Conservation (phyloP, 2,113 vertebrate genomes). For the Nycticebus coucang region DNA sequence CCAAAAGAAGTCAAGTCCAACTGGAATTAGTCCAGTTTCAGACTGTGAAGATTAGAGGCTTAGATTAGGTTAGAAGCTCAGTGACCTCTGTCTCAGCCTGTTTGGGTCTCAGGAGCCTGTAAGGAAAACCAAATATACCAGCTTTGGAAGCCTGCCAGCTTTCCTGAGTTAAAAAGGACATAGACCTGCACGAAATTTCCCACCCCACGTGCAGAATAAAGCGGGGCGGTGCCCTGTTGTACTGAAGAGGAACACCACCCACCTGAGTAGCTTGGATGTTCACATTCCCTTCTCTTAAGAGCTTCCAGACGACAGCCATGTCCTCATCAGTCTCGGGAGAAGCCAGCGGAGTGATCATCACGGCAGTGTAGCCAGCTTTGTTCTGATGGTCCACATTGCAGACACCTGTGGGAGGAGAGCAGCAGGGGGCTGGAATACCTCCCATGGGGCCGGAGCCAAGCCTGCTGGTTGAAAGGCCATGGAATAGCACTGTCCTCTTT, state of each 20-base stretch:
- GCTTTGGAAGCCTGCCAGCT: not conserved
- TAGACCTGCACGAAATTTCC: not conserved
- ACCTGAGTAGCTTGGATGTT: constrained; percentile 95
- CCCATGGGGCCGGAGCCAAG: not conserved
- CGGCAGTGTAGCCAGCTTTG: constrained; percentile 94
- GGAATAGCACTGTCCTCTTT: not conserved
- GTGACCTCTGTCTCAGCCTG: not conserved
- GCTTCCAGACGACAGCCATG: constrained; percentile 94
- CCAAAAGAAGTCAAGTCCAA: not conserved
- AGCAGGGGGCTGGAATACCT: not conserved
- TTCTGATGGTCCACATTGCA: constrained; percentile 93
- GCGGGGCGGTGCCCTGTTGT: not conserved
- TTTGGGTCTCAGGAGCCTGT: not conserved
- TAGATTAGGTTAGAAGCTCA: not conserved
- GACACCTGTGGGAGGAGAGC: constrained; percentile 73
- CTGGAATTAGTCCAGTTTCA: not conserved
- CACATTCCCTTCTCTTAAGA: constrained; percentile 92
- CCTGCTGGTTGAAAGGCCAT: not conserved
- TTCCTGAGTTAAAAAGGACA: not conserved
- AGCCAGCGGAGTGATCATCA: constrained; percentile 96
- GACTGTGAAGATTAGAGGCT: not conserved
- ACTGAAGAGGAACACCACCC: constrained; percentile 46
- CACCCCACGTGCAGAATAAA: not conserved
- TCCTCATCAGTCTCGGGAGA: constrained; percentile 91
- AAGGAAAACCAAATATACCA: not conserved